Conservation (phyloP, 1,140 invertebrate species). For the Pseudomyrmex flavicornis region DNA sequence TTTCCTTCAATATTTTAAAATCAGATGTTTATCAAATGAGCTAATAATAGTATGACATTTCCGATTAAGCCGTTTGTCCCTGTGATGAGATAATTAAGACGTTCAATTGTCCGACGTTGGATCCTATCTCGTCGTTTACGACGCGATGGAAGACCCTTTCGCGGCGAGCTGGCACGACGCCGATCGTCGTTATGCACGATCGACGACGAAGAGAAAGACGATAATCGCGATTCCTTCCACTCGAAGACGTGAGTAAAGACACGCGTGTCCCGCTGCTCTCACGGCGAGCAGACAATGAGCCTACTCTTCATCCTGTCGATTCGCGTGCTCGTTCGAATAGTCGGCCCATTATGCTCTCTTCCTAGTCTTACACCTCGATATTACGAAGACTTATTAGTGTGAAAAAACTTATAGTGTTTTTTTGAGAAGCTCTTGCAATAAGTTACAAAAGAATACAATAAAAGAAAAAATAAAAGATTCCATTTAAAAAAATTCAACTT, state of each 20-base stretch:
- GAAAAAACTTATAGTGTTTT: too few species aligned
- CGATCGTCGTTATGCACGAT: conserved; percentile 56
- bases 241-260: conserved; percentile 49
- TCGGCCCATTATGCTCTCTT: conserved; percentile 69
- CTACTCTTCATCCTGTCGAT: conserved; percentile 77
- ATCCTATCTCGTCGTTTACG: conserved; percentile 28
- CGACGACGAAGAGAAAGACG: conserved; percentile 18
- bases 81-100: conserved; percentile 55
- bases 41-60: neutral
- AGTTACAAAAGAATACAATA: too few species aligned
- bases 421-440: too few species aligned
- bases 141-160: conserved; percentile 15
- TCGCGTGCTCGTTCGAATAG: conserved; percentile 63
- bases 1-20: too few species aligned
- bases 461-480: too few species aligned
- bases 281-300: conserved; percentile 71
- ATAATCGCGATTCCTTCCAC: conserved; percentile 65
- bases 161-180: conserved; percentile 6
- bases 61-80: conserved; percentile 22
- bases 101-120: conserved; percentile 21
- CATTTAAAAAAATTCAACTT: too few species aligned
- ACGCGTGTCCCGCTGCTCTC: conserved; percentile 46
- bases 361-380: conserved; percentile 49
- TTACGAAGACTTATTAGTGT: conserved; percentile 54
- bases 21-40: neutral